phyloP scores from a whole-genome alignment of 2,797 vertebrate genomes.

The Tenualosa thibaudeaui region DNA sequence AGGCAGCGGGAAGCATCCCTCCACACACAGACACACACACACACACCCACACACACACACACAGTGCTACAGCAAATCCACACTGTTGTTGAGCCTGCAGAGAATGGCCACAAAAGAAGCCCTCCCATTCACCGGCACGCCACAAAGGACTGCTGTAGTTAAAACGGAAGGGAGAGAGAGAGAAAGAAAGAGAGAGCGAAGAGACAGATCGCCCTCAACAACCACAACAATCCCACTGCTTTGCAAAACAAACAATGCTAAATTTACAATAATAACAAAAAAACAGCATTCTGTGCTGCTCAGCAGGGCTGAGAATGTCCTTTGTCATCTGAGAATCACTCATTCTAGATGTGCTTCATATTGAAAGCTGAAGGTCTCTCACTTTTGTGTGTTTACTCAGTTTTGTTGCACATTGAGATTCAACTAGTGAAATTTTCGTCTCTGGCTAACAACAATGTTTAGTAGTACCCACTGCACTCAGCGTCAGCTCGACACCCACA shows the following conservation, averaged over 20 bases:
- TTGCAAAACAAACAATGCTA: background rate
- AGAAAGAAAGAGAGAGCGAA: background rate
- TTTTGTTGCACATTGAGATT: background rate
- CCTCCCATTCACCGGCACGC: constrained; percentile 4
- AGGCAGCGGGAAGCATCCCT: constrained; percentile 2
- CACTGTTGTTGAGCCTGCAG: background rate
- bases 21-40: constrained; percentile 24
- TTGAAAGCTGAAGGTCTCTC: background rate
- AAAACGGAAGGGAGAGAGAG: background rate
- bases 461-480: background rate
- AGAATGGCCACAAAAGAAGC: background rate
- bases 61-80: background rate
- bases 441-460: background rate
- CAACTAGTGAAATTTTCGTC: background rate
- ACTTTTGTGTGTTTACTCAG: background rate
- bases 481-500: background rate
- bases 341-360: background rate
- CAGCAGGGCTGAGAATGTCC: background rate
- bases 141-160: constrained; percentile 14
- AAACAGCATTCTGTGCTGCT: background rate
- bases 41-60: constrained; percentile 27
- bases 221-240: background rate
- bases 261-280: background rate
- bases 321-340: background rate
- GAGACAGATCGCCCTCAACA: background rate